Percentiles rank a stretch among this genome's conserved stretches.
Evolutionary conservation across 2,888 invertebrate genomes (phyloP).

Genomic region (Operophtera brumata): DNA sequence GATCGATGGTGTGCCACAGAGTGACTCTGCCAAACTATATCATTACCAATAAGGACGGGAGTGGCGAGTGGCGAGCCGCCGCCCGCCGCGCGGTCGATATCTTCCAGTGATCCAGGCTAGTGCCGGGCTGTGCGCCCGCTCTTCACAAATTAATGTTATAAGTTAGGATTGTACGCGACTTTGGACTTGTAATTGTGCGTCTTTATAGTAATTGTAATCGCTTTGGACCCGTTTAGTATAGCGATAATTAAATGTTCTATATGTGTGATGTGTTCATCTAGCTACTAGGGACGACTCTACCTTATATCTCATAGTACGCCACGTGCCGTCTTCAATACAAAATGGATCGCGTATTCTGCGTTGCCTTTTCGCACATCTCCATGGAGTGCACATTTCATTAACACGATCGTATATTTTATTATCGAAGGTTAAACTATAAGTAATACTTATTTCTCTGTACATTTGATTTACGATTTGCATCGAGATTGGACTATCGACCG

Average conservation of each 20-base stretch:
- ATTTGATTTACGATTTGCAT: slow-evolving; percentile 32
- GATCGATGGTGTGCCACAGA: slow-evolving; percentile 81
- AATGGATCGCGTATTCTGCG: slow-evolving; percentile 64
- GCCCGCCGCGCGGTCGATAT: slow-evolving; percentile 52
- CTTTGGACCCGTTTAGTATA: slow-evolving; percentile 71
- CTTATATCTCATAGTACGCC: slow-evolving; percentile 58
- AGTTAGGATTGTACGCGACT: slow-evolving; percentile 61
- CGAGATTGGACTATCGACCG: slow-evolving; percentile 28
- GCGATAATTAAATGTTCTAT: slow-evolving; percentile 73
- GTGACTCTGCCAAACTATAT: slow-evolving; percentile 81
- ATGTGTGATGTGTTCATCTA: slow-evolving; percentile 77
- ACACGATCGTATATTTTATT: slow-evolving; percentile 43
- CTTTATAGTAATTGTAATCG: slow-evolving; percentile 57
- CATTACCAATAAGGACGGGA: slow-evolving; percentile 70
- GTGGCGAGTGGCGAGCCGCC: slow-evolving; percentile 44
- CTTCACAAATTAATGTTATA: slow-evolving; percentile 74
- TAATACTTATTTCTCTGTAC: slow-evolving; percentile 32
- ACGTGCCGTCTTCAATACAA: slow-evolving; percentile 41
- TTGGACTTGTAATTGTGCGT: slow-evolving; percentile 60
- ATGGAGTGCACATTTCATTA: slow-evolving; percentile 51
- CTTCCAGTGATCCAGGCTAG: slow-evolving; percentile 79
- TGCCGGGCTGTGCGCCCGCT: slow-evolving; percentile 53
- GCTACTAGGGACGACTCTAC: slow-evolving; percentile 60
- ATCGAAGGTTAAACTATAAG: slow-evolving; percentile 43
- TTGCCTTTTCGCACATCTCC: slow-evolving; percentile 64